phyloP scores from a whole-genome alignment of 2,113 vertebrate species.

The Seriola dumerili region DNA sequence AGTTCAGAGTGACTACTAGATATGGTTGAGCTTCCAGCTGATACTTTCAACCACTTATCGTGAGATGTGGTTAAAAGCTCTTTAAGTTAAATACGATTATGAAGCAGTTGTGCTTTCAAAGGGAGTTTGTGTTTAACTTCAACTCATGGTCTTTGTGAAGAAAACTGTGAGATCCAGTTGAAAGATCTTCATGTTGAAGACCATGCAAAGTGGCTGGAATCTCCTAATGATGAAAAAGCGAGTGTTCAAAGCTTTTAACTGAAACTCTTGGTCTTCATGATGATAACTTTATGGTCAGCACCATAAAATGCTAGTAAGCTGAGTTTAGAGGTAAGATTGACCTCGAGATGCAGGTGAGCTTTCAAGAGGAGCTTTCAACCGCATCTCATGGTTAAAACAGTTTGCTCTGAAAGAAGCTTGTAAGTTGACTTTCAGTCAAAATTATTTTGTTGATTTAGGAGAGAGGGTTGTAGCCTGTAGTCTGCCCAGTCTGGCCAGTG shows the following conservation, averaged over 20 bases:
- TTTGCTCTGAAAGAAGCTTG: too few species aligned
- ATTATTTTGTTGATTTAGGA: too few species aligned
- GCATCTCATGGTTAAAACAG: too few species aligned
- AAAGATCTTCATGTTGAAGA: background rate
- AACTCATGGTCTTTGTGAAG: background rate
- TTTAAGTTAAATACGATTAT: background rate
- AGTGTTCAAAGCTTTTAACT: background rate
- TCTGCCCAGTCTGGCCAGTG: too few species aligned
- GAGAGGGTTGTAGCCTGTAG: too few species aligned
- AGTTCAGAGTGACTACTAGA: background rate
- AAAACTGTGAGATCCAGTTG: background rate
- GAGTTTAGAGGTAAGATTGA: background rate
- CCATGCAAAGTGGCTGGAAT: background rate
- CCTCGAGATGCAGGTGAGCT: too few species aligned
- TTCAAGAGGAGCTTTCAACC: too few species aligned
- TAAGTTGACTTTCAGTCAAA: too few species aligned
- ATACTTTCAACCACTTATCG: too few species aligned
- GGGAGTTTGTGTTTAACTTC: background rate
- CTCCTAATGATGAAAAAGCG: background rate
- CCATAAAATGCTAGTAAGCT: too few species aligned
- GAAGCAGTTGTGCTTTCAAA: background rate
- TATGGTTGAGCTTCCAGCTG: too few species aligned
- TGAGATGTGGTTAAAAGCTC: background rate
- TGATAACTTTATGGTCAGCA: background rate
- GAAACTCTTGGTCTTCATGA: background rate